Evolutionary conservation across 2,888 invertebrate genomes (phyloP), one percentile per base, ranked within the genome.

Genomic region (Meliscaeva auricollis): DNA sequence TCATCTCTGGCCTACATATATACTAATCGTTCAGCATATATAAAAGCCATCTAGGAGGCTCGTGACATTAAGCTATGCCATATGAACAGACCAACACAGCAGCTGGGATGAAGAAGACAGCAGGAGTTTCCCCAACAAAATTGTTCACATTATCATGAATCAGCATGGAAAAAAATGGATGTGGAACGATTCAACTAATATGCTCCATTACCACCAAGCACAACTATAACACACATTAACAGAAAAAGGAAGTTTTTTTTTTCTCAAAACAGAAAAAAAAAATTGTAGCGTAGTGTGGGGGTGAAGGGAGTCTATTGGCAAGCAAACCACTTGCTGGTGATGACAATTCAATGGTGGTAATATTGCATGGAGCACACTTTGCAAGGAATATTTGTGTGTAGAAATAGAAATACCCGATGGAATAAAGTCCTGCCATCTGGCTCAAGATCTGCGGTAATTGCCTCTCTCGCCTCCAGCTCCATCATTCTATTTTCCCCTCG

Each of bases 61-160:
- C 76, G 77, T 82, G 77, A 73, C 82, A 77, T 60, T 52, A 41
- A 72, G 73, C 56, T 20, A 35, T 60, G 46, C 46, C n/a, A 11
- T 30, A 15, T 50, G 60, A 54, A 26, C 38, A 11, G 5, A 32
- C 2, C 48, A 17, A 11, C 46, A 32, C 20, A 66, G 48, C 38
- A 26, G 35, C 9, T 46, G 38, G 38, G 35, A n/a, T n/a, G 35
- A 6, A 22, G n/a, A 69, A 73, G 52, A 73, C n/a, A 73, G 48
- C 26, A 44, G 44, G 1, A 62, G 20, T 46, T 35, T 30, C 35
- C 7, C 41, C 30, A 68, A 52, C 73, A 73, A 56, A 78, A 62
- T 69, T 74, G 62, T 70, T 64, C 74, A 78, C 78, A 83, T 83
- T 73, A 74, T 78, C 69, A 70, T 83, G 78, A 83, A 78, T 74